Conservation (phyloP, 2,113 vertebrate genomes). For the Recurvirostra avosetta region DNA sequence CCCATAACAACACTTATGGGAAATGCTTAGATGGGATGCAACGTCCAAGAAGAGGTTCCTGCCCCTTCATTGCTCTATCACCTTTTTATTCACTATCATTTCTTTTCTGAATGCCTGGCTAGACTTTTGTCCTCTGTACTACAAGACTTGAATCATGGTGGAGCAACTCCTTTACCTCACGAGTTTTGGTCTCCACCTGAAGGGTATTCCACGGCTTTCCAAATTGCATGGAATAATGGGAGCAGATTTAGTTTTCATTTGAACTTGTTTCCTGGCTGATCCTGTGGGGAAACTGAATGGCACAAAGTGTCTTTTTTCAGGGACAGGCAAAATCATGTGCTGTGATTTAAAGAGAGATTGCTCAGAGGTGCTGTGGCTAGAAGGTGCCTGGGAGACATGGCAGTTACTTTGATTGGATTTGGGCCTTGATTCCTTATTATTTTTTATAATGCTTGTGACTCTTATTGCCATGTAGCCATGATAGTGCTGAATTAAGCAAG, state of each 20-base stretch:
- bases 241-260: not conserved
- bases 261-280: not conserved
- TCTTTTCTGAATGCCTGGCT: not conserved
- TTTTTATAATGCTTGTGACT: not conserved
- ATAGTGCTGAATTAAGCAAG: not conserved
- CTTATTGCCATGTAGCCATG: not conserved
- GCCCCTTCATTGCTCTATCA: not conserved
- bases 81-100: not conserved
- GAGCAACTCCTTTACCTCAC: not conserved
- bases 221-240: not conserved
- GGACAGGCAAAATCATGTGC: not conserved
- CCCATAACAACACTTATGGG: not conserved
- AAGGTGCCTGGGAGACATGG: not conserved
- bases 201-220: not conserved
- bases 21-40: not conserved
- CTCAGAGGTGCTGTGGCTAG: not conserved
- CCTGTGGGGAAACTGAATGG: not conserved
- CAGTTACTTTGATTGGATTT: not conserved
- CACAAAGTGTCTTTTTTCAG: not conserved
- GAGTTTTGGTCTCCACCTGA: not conserved
- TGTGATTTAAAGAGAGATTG: not conserved
- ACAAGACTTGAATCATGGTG: not conserved
- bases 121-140: not conserved
- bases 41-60: not conserved
- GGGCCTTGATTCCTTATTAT: not conserved